Percentiles rank a stretch among this genome's conserved stretches.
Conservation (phyloP, 2,888 invertebrate species). For the Carpatolechia fugitivella region DNA sequence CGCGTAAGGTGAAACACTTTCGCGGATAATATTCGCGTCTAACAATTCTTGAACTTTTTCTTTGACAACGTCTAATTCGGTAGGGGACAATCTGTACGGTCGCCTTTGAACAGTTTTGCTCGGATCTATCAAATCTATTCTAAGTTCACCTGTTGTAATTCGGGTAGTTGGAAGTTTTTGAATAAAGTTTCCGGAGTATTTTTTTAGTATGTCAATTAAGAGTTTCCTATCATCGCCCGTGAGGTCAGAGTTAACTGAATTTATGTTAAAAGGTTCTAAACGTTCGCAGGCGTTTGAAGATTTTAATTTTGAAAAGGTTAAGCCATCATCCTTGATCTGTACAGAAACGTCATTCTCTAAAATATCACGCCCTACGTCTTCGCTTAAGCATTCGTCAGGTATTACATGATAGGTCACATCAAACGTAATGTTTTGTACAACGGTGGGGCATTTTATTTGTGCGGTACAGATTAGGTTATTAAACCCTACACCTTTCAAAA, state of each 20-base stretch:
- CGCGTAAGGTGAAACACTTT: neutral
- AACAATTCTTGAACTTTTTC: neutral
- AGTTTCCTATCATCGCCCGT: neutral
- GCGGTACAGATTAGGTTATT: neutral
- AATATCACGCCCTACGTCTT: too few relatives aligned
- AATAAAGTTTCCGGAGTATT: neutral
- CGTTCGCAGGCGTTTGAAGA: neutral
- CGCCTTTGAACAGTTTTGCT: neutral
- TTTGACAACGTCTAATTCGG: neutral
- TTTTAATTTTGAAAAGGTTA: neutral
- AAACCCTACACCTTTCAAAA: neutral
- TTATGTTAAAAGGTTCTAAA: neutral
- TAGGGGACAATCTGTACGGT: neutral
- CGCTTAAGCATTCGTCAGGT: too few relatives aligned
- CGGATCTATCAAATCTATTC: constrained; percentile 1
- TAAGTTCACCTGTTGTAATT: neutral
- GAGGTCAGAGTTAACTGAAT: neutral
- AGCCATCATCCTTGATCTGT: neutral
- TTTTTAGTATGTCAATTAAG: neutral
- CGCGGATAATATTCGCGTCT: constrained; percentile 1
- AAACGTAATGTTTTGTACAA: neutral
- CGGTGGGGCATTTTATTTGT: neutral
- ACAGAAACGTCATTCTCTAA: neutral
- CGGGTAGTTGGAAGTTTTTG: neutral
- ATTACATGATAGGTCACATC: neutral